Base-by-base conservation (phyloP, 2,888 invertebrate genomes). In the Melitaea athalia region DNA sequence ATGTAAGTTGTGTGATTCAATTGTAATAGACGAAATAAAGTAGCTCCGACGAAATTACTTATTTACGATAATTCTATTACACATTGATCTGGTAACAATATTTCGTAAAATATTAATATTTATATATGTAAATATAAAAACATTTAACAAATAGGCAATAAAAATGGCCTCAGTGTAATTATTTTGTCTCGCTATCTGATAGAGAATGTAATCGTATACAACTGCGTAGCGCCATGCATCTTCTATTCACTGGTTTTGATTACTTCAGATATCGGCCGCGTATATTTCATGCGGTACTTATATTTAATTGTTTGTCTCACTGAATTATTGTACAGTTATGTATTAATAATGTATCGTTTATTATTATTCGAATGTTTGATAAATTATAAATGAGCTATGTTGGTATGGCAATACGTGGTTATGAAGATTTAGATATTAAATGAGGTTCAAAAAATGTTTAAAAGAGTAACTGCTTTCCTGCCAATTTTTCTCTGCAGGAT, bases 191-290 rank as follows among this genome's bases (percentile, higher is more conserved):
- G 14, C 14, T 67, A 67, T 67, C 66, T 62, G 53, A 45, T 67
- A 31, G 31, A 31, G 15, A 42, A 42, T 45, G 67, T 63, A 67
- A 67, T 63, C 62, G 63, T 59, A 67, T 67, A 33, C 67, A 57
- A 57, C 43, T 31, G n/a, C 33, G 43, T 59, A n/a, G 49, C 31
- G 67, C 67, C 24, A 63, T 67, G 38, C 63, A 42, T 67, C 67
- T 67, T 63, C 67, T 63, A 52, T 60, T 31, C 60, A 63, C 14
- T 57, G 67, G 67, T 63, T 67, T 62, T 67, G 67, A 67, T 67
- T 67, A 67, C 67, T 62, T n/a, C 33, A 38, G 61, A 67, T 67
- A 67, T 49, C 12, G 24, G 17, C 49, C 17, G 38, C 52, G 43
- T 64, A 65, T 67, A 55, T 61, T 61, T 66, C 38, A 61, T 55